Base-by-base conservation (phyloP, 2,888 invertebrate species). In the Macaria notata region DNA sequence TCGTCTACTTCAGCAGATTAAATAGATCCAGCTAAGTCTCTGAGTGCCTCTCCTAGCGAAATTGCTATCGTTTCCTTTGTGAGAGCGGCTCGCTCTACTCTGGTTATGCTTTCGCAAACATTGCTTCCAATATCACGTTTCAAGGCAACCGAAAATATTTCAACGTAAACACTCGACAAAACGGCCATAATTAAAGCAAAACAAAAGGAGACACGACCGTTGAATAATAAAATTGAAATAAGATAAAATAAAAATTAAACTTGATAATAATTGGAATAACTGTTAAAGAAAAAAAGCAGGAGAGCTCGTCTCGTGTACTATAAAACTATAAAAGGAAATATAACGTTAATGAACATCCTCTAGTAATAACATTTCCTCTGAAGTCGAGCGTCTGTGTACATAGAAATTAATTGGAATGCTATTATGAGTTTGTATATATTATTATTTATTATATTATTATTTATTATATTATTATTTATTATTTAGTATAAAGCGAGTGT, bases 301-400 rank as follows among this genome's bases (percentile, higher is more conserved):
- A 60, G 52, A 54, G 52, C 68, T 60, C 63, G 70, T 67, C 70
- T 69, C 68, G 70, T 64, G 41, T 41, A n/a, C 41, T 70, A n/a
- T n/a, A n/a, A n/a, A 69, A 57, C 61, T 64, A 55, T 70, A 64
- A 72, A 78, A 75, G 69, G 69, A 68, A 74, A 73, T 72, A 74
- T 61, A 68, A 71, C 66, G 64, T 70, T 72, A 75, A 76, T 69
- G 68, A 73, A 72, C 69, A 68, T 70, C 68, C 62, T 65, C 69
- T 72, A 61, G 63, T 59, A 71, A 70, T 66, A 70, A 61, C 62
- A 69, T 70, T 69, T 65, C 56, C 63, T 56, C 64, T 53, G 51
- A 48, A 62, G 49, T 45, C 56, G 63, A 72, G 58, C 61, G 56
- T 63, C 59, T 58, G 55, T 66, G 2, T 41, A 41, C 8, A 49